These are phyloP conservation scores for Hypanus sabinus DNA, from an alignment of 2,113 vertebrate genomes.

Conservation along the genomic window DNA sequence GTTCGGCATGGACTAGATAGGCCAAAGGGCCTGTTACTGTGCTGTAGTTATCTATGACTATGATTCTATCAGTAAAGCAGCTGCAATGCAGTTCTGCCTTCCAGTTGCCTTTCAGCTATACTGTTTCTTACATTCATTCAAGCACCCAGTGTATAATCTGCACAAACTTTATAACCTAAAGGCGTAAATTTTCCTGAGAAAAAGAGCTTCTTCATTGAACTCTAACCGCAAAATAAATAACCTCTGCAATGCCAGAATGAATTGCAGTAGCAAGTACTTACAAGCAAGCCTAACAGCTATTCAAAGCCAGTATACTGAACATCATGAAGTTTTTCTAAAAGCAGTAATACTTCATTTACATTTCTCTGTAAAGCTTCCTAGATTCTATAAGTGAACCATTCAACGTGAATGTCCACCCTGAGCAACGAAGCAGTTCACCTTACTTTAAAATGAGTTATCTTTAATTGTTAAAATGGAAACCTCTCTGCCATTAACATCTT, in stretches of 20 bases:
- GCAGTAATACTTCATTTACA: not conserved
- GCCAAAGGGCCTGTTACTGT: too few relatives aligned
- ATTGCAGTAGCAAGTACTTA: not conserved
- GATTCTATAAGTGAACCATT: not conserved
- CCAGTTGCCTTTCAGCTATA: not conserved
- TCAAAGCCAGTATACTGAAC: not conserved
- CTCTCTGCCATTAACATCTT: too few relatives aligned
- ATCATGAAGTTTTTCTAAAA: not conserved
- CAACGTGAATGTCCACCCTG: not conserved
- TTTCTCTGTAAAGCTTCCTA: not conserved
- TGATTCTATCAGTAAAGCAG: not conserved
- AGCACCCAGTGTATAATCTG: not conserved
- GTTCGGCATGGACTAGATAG: too few relatives aligned
- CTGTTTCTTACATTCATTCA: not conserved
- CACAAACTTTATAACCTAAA: not conserved
- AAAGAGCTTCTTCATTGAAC: conserved; percentile 16
- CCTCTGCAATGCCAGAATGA: not conserved
- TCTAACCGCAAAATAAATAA: conserved; percentile 21
- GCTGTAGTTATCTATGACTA: too few relatives aligned
- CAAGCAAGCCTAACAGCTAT: not conserved
- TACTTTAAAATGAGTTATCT: not conserved
- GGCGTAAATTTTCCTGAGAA: not conserved
- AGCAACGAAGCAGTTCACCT: not conserved
- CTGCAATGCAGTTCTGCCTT: not conserved
- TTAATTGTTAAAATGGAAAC: not conserved